Percentiles rank a stretch among this genome's conserved stretches.
These are phyloP conservation scores for Garra rufa DNA, from an alignment of 2,113 vertebrate species.

Conservation along the genomic window DNA sequence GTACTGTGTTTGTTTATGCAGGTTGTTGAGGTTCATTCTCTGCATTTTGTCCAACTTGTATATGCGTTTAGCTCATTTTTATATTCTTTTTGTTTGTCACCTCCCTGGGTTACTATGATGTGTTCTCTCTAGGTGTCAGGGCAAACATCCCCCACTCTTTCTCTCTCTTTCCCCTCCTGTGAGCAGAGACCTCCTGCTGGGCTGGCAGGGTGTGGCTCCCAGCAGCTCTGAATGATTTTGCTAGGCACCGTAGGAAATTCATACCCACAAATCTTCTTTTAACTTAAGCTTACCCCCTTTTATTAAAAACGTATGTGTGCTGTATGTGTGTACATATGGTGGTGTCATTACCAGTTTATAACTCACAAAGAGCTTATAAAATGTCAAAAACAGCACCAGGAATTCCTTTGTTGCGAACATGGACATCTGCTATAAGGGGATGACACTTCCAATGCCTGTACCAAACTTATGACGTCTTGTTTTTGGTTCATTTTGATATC, in stretches of 20 bases:
- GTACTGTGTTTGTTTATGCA: not conserved
- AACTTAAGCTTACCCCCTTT: not conserved
- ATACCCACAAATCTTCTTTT: not conserved
- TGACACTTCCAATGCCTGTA: too few species aligned
- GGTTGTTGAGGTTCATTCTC: not conserved
- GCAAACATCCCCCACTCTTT: conserved; percentile 20
- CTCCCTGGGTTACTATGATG: not conserved
- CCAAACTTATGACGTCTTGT: too few species aligned
- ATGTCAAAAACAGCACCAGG: too few species aligned
- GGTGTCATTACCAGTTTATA: too few species aligned
- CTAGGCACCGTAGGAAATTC: not conserved
- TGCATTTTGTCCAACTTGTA: not conserved
- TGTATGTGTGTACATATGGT: too few species aligned
- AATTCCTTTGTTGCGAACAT: too few species aligned
- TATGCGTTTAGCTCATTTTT: not conserved
- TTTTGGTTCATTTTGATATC: too few species aligned
- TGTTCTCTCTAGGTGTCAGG: conserved; percentile 15
- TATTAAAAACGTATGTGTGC: not conserved
- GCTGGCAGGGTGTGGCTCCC: conserved; percentile 20
- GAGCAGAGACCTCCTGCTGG: conserved; percentile 17
- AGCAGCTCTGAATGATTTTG: not conserved
- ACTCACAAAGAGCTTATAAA: too few species aligned
- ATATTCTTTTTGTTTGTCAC: not conserved
- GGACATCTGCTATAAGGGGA: too few species aligned
- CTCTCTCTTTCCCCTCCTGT: not conserved